Evolutionary conservation across 2,797 vertebrate genomes (phyloP).

Genomic region (Cercopithecus mitis): DNA sequence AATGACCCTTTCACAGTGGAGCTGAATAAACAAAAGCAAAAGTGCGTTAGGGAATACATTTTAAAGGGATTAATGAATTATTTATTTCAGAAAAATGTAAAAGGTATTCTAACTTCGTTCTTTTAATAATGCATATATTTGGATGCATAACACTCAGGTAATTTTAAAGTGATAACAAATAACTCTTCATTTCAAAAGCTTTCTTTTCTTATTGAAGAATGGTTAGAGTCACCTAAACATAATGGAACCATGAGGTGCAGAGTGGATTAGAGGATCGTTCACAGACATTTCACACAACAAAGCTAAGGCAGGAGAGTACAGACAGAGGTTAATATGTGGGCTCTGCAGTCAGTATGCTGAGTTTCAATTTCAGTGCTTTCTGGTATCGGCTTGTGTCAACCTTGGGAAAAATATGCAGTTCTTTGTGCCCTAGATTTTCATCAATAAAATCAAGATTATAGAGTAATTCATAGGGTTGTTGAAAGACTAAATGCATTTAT

Average conservation of each 20-base stretch:
- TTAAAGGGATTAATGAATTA: slow-evolving; percentile 39
- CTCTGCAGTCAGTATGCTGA: not conserved
- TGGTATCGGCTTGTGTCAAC: not conserved
- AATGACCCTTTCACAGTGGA: not conserved
- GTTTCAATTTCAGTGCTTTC: not conserved
- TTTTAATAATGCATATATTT: slow-evolving; percentile 39
- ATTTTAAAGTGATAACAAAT: slow-evolving; percentile 51
- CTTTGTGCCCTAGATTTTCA: not conserved
- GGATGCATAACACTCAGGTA: not conserved
- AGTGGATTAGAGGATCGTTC: not conserved
- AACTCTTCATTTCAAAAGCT: slow-evolving; percentile 30
- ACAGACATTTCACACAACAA: not conserved
- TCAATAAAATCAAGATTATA: not conserved
- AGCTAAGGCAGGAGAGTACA: not conserved
- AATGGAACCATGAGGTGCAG: not conserved
- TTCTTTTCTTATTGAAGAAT: not conserved
- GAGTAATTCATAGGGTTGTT: not conserved
- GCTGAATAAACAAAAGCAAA: slow-evolving; percentile 33
- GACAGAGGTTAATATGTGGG: not conserved
- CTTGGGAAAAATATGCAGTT: not conserved
- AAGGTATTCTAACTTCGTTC: slow-evolving; percentile 23
- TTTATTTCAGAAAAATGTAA: slow-evolving; percentile 45
- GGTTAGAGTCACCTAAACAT: not conserved
- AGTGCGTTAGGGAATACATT: not conserved
- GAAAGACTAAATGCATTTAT: not conserved